Percentiles rank a stretch among this genome's conserved stretches.
Conservation (phyloP, 2,797 vertebrate species). For the Cyclura pinguis region DNA sequence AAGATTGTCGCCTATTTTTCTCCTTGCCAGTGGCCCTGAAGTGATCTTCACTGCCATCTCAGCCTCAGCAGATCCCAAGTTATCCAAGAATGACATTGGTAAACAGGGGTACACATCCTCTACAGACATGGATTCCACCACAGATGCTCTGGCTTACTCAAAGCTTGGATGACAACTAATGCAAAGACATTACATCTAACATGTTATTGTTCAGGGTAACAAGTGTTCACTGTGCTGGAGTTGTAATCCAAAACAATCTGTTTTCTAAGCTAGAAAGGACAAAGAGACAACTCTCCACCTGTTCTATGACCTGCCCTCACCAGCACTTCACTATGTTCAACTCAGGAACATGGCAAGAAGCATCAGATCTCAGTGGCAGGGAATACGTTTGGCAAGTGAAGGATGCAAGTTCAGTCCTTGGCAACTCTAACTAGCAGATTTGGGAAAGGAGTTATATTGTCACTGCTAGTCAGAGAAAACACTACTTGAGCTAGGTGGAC, state of each 20-base stretch:
- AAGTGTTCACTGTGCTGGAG: no score
- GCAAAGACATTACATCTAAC: no score
- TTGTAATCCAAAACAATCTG: no score
- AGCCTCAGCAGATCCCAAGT: neutral
- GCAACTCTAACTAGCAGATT: neutral
- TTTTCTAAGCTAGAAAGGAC: neutral
- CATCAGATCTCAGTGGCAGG: neutral
- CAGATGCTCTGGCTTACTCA: neutral
- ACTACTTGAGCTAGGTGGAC: neutral
- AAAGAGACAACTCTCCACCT: neutral
- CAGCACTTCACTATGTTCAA: neutral
- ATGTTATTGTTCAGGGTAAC: no score
- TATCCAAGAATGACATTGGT: neutral
- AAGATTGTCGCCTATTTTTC: no score
- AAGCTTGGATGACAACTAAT: neutral
- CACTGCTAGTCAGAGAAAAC: neutral
- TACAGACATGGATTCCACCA: neutral
- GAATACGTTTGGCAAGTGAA: neutral
- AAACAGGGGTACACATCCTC: neutral
- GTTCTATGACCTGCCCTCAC: neutral
- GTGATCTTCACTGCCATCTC: neutral
- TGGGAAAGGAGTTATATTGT: neutral
- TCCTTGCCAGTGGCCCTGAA: neutral
- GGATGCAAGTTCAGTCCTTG: neutral
- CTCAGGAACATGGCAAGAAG: neutral